phyloP scores from a whole-genome alignment of 1,140 invertebrate species.

The Micrasema minimum region DNA sequence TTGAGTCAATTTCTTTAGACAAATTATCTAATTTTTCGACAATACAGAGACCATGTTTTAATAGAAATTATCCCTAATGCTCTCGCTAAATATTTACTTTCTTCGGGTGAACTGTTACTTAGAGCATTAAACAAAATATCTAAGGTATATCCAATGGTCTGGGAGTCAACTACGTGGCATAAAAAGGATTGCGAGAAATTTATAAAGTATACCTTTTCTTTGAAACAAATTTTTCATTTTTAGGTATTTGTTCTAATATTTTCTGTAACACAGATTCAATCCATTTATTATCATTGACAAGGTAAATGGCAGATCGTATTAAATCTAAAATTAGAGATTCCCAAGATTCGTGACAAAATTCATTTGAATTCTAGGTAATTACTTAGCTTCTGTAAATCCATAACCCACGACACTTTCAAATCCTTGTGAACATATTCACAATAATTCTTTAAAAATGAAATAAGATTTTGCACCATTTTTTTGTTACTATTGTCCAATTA shows the following conservation, averaged over 20 bases:
- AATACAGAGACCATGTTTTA: slow-evolving; percentile 78
- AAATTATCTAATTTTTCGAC: slow-evolving; percentile 73
- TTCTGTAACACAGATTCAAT: slow-evolving; percentile 64
- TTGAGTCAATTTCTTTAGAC: slow-evolving; percentile 68
- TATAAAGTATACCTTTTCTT: slow-evolving; percentile 69
- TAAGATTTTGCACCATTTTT: slow-evolving; percentile 75
- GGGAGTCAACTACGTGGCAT: slow-evolving; percentile 74
- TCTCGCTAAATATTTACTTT: slow-evolving; percentile 73
- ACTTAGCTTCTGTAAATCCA: slow-evolving; percentile 77
- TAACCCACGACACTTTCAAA: slow-evolving; percentile 78
- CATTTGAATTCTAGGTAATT: slow-evolving; percentile 72
- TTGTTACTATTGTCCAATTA: slow-evolving; percentile 74
- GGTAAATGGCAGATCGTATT: slow-evolving; percentile 65
- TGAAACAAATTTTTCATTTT: slow-evolving; percentile 63
- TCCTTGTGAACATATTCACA: slow-evolving; percentile 73
- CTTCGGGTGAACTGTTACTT: slow-evolving; percentile 71
- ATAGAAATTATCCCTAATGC: slow-evolving; percentile 83
- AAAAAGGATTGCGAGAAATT: slow-evolving; percentile 76
- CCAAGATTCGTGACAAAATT: slow-evolving; percentile 66
- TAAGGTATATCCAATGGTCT: slow-evolving; percentile 72
- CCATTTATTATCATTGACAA: slow-evolving; percentile 67
- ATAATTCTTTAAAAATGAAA: slow-evolving; percentile 78
- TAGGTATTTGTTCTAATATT: slow-evolving; percentile 65
- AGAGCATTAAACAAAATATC: slow-evolving; percentile 73
- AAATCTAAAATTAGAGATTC: slow-evolving; percentile 67